Evolutionary conservation across 2,888 invertebrate species (phyloP).

Genomic region (Flexamia atlantica): DNA sequence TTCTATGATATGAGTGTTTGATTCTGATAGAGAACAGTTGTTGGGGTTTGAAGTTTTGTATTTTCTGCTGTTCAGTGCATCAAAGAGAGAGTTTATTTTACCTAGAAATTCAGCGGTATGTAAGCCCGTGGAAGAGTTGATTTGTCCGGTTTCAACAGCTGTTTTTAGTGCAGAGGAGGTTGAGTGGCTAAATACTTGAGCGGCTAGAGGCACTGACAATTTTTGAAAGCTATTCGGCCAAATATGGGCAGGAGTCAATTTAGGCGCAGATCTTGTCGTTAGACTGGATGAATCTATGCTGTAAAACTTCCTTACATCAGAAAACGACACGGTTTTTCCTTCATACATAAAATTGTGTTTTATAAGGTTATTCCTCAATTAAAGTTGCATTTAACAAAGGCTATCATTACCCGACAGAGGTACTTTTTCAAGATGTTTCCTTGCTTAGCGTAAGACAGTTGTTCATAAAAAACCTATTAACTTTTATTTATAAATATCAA

Average conservation of each 20-base stretch:
- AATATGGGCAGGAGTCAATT: conserved; percentile 68
- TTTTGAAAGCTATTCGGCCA: conserved; percentile 68
- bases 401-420: too few species aligned
- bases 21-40: conserved; percentile 62
- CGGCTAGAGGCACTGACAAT: conserved; percentile 69
- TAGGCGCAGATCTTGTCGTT: conserved; percentile 67
- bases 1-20: conserved; percentile 16
- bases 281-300: conserved; percentile 63
- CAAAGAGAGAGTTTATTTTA: conserved; percentile 68
- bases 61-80: conserved; percentile 68
- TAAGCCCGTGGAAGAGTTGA: conserved; percentile 60
- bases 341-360: not conserved
- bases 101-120: conserved; percentile 68
- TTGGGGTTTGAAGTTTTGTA: conserved; percentile 65
- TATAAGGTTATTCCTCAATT: not conserved
- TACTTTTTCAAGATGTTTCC: too few species aligned
- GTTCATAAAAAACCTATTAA: too few species aligned
- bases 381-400: too few species aligned
- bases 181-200: conserved; percentile 70
- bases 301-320: conserved; percentile 65
- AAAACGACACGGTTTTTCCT: not conserved
- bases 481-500: too few species aligned
- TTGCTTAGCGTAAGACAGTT: too few species aligned
- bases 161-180: conserved; percentile 67
- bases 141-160: conserved; percentile 64